Evolutionary conservation across 2,797 vertebrate genomes (phyloP), one percentile per base, ranked within the genome.

Genomic region (Botia kubotai): DNA sequence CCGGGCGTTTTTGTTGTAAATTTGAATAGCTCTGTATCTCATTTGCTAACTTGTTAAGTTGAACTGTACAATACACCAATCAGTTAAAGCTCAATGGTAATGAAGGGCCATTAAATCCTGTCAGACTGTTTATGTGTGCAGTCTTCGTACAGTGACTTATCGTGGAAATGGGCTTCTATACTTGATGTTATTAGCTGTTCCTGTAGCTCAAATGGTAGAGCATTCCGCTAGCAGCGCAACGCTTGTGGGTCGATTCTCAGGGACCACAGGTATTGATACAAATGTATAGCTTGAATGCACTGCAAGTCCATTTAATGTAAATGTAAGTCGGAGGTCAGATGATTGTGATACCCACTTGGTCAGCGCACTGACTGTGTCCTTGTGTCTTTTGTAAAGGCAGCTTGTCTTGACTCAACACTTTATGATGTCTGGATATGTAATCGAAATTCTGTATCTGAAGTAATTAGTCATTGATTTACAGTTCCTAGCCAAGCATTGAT

Each of bases 381-480:
- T 72, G 66, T 8, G 75, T 19, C 39, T 69, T 67, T 68, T 82
- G 53, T 63, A 68, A 43, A 39, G 60, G 46, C 23, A 16, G 16
- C 7, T n/a, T 57, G 68, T 67, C 70, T 72, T 11, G 23, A 72
- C 50, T 39, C 39, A 21, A 72, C 58, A 33, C n/a, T 50, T 77
- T 57, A 62, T 60, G 50, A n/a, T 19, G 66, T 65, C 52, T 53
- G 58, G 43, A 72, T 75, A 55, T 83, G 75, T 68, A 79, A 79
- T 55, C 79, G 48, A 67, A 62, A 75, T 62, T 71, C 58, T 57
- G 67, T 79, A 77, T 75, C 57, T 71, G 81, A 79, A 66, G 78
- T 67, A 83, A 83, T 86, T 83, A 86, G 79, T 48, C 46, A 67
- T 63, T 83, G 74, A 83, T 86, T 83, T 58, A 39, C 21, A 26